These are phyloP conservation scores for Callosobruchus maculatus DNA, from an alignment of 2,888 invertebrate species.

Conservation along the genomic window DNA sequence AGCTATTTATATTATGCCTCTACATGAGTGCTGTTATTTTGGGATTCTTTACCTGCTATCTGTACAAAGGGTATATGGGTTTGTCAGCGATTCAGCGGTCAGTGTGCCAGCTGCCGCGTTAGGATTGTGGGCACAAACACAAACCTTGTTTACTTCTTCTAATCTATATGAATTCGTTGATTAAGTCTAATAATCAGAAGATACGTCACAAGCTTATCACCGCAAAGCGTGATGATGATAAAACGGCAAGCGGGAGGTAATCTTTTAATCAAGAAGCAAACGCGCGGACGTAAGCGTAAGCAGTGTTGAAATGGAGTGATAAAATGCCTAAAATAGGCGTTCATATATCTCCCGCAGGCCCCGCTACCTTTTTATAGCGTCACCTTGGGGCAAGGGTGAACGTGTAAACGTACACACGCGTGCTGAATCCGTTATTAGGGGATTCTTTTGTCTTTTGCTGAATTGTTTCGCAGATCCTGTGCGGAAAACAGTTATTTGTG, in stretches of 20 bases:
- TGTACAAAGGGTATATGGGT: no score
- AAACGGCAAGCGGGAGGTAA: background rate
- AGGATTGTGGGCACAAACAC: no score
- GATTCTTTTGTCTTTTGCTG: background rate
- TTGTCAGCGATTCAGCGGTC: no score
- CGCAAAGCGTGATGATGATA: background rate
- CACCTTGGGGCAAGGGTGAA: background rate
- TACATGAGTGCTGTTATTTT: no score
- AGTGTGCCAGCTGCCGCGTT: no score
- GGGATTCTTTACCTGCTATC: no score
- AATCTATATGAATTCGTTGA: no score
- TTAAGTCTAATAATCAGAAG: background rate
- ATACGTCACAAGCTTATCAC: background rate
- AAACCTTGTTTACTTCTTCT: no score
- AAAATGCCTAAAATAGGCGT: background rate
- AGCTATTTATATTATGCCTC: no score
- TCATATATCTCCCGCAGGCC: background rate
- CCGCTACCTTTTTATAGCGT: background rate
- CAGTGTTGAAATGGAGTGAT: background rate
- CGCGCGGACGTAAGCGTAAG: background rate
- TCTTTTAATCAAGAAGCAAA: background rate
- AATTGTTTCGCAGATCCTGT: background rate
- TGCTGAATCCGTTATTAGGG: background rate
- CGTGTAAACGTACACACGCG: background rate
- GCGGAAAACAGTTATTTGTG: background rate